These are phyloP conservation scores for Cardinalis cardinalis DNA, from an alignment of 2,113 vertebrate genomes.

Conservation along the genomic window DNA sequence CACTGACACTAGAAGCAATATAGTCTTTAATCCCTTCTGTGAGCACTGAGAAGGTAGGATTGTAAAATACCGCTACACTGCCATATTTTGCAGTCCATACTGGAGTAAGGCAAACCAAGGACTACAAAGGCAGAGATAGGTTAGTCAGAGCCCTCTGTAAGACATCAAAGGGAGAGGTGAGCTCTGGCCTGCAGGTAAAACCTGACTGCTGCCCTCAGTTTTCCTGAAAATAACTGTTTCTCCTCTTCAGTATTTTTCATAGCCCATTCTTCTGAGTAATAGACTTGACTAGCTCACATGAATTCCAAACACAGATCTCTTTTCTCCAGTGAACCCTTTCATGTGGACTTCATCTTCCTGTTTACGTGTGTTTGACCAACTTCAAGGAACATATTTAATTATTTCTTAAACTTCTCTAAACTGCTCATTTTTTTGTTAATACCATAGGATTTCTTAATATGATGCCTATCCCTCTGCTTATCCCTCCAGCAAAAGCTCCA, in stretches of 20 bases:
- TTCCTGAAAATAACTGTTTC: not conserved
- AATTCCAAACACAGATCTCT: not conserved
- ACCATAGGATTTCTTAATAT: not conserved
- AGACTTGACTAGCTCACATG: not conserved
- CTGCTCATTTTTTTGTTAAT: not conserved
- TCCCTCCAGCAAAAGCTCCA: not conserved
- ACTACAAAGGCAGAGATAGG: not conserved
- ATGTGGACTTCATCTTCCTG: not conserved
- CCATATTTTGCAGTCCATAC: fast-evolving
- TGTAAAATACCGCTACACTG: not conserved
- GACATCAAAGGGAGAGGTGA: not conserved
- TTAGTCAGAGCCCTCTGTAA: not conserved
- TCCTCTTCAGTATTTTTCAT: not conserved
- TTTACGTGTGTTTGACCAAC: not conserved
- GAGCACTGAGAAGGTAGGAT: not conserved
- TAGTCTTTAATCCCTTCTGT: not conserved
- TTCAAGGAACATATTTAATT: not conserved
- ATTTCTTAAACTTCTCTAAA: not conserved
- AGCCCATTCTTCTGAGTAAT: not conserved
- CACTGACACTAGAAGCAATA: not conserved
- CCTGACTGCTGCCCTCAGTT: not conserved
- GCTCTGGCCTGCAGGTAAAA: not conserved
- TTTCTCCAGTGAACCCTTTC: not conserved
- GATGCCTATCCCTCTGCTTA: not conserved
- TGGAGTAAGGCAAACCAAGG: not conserved